Percentiles rank a stretch among this genome's conserved stretches.
phyloP scores from a whole-genome alignment of 1,140 invertebrate genomes.

The Sinella curviseta region DNA sequence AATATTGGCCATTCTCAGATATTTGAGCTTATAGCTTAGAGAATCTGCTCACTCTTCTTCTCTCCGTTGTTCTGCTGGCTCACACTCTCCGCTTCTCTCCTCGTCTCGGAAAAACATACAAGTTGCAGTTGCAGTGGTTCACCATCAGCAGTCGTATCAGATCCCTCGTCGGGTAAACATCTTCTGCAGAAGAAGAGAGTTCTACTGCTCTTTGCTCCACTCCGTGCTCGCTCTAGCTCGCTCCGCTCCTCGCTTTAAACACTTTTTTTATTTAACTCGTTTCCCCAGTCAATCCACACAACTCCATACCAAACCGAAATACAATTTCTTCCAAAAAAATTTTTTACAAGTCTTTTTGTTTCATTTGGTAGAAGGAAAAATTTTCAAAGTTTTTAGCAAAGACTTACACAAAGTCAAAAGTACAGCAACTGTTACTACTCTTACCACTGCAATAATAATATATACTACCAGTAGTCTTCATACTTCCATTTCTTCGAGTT shows the following conservation, averaged over 20 bases:
- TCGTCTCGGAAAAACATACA: neutral
- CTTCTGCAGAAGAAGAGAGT: neutral
- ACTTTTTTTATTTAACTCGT: neutral
- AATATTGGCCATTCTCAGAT: neutral
- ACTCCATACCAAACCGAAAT: neutral
- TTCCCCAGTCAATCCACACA: neutral
- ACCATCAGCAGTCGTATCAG: conserved; percentile 4
- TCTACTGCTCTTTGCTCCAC: neutral
- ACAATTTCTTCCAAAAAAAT: neutral
- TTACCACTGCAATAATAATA: too few relatives aligned
- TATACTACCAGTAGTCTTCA: too few relatives aligned
- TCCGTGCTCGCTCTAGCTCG: neutral
- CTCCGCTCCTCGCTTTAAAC: neutral
- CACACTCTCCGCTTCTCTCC: neutral
- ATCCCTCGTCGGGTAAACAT: conserved; percentile 8
- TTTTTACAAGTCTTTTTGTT: neutral
- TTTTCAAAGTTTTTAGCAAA: neutral
- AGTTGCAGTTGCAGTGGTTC: neutral
- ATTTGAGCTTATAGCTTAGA: neutral
- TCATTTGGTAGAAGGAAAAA: neutral
- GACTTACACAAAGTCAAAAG: too few relatives aligned
- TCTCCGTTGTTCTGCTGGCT: neutral
- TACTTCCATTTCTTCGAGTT: too few relatives aligned
- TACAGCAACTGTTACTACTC: too few relatives aligned
- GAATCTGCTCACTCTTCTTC: neutral